These are phyloP conservation scores for Cyanoramphus novaezelandiae DNA, from an alignment of 2,113 vertebrate species.

Conservation along the genomic window DNA sequence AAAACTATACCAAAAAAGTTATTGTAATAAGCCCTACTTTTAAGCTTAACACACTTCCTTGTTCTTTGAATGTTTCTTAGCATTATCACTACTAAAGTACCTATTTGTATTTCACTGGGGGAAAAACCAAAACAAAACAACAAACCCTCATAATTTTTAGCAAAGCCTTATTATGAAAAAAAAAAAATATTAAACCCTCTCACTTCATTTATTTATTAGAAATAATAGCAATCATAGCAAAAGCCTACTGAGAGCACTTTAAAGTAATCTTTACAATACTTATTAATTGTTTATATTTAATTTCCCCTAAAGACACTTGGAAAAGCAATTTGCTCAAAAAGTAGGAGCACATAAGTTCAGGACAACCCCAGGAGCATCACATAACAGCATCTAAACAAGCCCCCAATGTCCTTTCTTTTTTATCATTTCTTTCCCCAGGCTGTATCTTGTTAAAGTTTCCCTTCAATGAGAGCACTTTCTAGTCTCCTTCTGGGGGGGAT, in stretches of 20 bases:
- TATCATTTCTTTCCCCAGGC: background rate
- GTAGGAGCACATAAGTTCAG: background rate
- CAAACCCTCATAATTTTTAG: background rate
- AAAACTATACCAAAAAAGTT: background rate
- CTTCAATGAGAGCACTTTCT: background rate
- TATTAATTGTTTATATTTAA: constrained; percentile 6
- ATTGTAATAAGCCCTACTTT: background rate
- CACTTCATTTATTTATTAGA: background rate
- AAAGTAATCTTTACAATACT: background rate
- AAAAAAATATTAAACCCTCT: background rate
- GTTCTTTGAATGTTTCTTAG: background rate
- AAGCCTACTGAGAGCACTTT: background rate
- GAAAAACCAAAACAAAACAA: background rate
- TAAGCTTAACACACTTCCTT: background rate
- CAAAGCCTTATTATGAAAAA: background rate
- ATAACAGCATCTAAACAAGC: background rate
- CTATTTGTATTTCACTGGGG: background rate
- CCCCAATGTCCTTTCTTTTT: background rate
- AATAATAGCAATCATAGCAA: background rate
- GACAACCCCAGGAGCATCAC: background rate
- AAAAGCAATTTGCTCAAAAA: background rate
- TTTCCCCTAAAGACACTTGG: background rate
- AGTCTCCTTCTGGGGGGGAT: background rate
- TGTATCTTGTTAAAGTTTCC: background rate
- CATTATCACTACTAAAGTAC: background rate